A percentile compares a stretch with the other conserved stretches of the same genome.
phyloP scores from a whole-genome alignment of 2,797 vertebrate species.

The Gadopsis bispinosus region DNA sequence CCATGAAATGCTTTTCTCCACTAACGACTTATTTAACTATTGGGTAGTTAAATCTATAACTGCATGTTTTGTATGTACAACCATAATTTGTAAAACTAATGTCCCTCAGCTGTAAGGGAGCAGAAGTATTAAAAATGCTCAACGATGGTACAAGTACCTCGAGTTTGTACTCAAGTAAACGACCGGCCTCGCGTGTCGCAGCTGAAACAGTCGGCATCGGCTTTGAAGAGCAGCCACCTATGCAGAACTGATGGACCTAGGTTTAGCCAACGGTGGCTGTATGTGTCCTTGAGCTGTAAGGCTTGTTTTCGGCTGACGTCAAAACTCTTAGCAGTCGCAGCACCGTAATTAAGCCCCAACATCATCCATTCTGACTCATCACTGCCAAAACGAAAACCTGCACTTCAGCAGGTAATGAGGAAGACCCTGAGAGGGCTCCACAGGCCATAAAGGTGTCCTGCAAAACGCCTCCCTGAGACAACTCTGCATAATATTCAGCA shows the following conservation, averaged over 20 bases:
- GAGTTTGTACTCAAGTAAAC: neutral
- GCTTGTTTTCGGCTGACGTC: conserved; percentile 57
- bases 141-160: neutral
- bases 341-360: conserved; percentile 70
- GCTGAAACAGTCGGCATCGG: conserved; percentile 47
- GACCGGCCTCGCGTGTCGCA: neutral
- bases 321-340: conserved; percentile 47
- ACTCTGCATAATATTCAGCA: conserved; percentile 70
- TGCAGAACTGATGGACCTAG: conserved; percentile 40
- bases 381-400: conserved; percentile 61
- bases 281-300: conserved; percentile 70
- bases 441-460: conserved; percentile 36
- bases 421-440: conserved; percentile 61
- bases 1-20: neutral
- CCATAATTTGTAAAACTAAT: too few relatives aligned
- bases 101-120: neutral
- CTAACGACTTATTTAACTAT: too few relatives aligned
- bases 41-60: too few relatives aligned
- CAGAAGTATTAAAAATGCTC: neutral
- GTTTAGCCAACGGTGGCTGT: conserved; percentile 51
- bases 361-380: conserved; percentile 73
- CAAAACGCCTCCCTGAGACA: conserved; percentile 38
- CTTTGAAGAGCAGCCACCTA: conserved; percentile 47
- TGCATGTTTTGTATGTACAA: too few relatives aligned
- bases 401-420: conserved; percentile 70